Conservation (phyloP, 30 jellyfish, hydroid and myxozoan genomes). For the Cassiopea andromeda region DNA sequence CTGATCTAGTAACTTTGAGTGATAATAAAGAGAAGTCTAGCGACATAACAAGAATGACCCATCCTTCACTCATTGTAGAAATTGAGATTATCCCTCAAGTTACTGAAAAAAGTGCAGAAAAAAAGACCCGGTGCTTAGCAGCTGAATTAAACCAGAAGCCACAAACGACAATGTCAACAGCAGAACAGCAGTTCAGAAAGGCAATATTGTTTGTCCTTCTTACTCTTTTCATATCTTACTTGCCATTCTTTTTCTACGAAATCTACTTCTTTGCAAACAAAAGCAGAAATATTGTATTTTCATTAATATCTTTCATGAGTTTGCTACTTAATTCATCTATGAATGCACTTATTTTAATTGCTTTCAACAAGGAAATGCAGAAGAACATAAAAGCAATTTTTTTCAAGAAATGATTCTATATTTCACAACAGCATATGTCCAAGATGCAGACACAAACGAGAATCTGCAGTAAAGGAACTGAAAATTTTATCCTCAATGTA, state of each 20-base stretch:
- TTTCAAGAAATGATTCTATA: not conserved
- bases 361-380: not conserved
- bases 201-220: not conserved
- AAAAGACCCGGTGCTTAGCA: too few relatives aligned
- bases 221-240: not conserved
- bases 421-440: not conserved
- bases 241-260: not conserved
- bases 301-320: not conserved
- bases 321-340: not conserved
- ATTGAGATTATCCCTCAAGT: too few relatives aligned
- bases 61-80: too few relatives aligned
- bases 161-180: not conserved
- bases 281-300: not conserved
- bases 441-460: too few relatives aligned
- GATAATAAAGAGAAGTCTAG: too few relatives aligned
- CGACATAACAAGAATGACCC: too few relatives aligned
- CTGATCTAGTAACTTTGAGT: too few relatives aligned
- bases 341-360: not conserved
- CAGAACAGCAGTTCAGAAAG: not conserved
- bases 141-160: too few relatives aligned
- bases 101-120: too few relatives aligned
- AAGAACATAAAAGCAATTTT: not conserved
- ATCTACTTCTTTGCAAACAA: not conserved
- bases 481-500: too few relatives aligned
- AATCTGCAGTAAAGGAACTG: too few relatives aligned